Conservation (phyloP, 2,797 vertebrate genomes). For the Ciconia nigra region DNA sequence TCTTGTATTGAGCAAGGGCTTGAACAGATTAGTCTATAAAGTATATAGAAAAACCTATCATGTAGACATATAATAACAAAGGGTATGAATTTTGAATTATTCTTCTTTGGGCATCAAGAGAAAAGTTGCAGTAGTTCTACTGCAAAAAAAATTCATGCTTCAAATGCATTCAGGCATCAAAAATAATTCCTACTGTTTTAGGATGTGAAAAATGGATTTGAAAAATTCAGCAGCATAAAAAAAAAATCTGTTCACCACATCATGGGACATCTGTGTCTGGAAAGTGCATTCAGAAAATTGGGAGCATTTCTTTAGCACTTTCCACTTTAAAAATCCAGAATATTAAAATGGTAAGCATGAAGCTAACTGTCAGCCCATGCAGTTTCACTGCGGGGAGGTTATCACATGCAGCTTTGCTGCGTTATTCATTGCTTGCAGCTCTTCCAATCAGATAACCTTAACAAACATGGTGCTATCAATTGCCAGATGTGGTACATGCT, state of each 20-base stretch:
- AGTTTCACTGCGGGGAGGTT: constrained; percentile 25
- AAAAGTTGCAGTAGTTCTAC: background rate
- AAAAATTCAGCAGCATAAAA: constrained; percentile 1
- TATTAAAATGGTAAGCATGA: constrained; percentile 11
- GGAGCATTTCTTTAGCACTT: background rate
- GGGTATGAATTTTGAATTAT: background rate
- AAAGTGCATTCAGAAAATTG: background rate
- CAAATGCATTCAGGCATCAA: background rate
- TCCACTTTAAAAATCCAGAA: background rate
- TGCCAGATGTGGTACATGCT: constrained; percentile 7
- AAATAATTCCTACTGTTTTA: background rate
- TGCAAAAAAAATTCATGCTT: background rate
- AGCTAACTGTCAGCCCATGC: background rate
- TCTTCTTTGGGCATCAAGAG: background rate
- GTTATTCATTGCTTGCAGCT: constrained; percentile 32
- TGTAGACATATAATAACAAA: background rate
- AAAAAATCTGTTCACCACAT: background rate
- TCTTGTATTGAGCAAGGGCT: background rate
- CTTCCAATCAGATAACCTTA: constrained; percentile 41
- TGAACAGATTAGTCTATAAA: background rate
- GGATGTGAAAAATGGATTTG: background rate
- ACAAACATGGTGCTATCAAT: constrained; percentile 47
- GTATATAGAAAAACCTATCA: background rate
- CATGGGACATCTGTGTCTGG: background rate
- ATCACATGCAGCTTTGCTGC: constrained; percentile 21